A percentile compares a stretch with the other conserved stretches of the same genome.
Conservation (phyloP, 2,797 vertebrate genomes). For the Nannoperca obscura region DNA sequence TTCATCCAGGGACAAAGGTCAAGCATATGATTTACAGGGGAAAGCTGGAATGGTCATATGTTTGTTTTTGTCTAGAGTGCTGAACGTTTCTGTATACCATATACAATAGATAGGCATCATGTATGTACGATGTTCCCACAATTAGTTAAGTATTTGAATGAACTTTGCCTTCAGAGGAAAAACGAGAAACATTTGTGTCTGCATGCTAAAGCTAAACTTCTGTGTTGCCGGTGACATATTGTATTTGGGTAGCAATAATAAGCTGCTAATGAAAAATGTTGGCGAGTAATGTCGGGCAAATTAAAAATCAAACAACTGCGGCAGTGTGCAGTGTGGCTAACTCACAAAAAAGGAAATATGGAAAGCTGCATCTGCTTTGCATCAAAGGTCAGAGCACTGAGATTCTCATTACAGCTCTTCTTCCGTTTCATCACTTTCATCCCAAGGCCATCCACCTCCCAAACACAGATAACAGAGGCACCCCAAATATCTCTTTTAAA, state of each 20-base stretch:
- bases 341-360: constrained; percentile 30
- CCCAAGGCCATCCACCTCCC: constrained; percentile 72
- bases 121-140: neutral
- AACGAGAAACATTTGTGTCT: constrained; percentile 23
- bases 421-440: constrained; percentile 74
- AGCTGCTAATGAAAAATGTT: constrained; percentile 61
- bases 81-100: neutral
- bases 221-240: constrained; percentile 39
- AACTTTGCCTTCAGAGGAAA: constrained; percentile 5
- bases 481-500: constrained; percentile 66
- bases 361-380: constrained; percentile 67
- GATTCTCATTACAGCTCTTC: constrained; percentile 75
- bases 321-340: constrained; percentile 54
- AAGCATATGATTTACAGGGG: neutral
- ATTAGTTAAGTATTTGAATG: constrained; percentile 33
- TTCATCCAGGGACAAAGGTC: neutral
- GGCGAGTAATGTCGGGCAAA: constrained; percentile 51
- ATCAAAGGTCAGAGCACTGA: constrained; percentile 66
- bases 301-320: constrained; percentile 72
- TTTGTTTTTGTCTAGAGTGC: neutral
- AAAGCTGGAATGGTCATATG: neutral
- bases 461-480: constrained; percentile 67
- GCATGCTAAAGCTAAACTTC: constrained; percentile 35
- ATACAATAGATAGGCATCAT: neutral
- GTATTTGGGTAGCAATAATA: constrained; percentile 55